These are phyloP conservation scores for Microctenopoma steveboyesi DNA, from an alignment of 2,797 vertebrate genomes.

Conservation along the genomic window DNA sequence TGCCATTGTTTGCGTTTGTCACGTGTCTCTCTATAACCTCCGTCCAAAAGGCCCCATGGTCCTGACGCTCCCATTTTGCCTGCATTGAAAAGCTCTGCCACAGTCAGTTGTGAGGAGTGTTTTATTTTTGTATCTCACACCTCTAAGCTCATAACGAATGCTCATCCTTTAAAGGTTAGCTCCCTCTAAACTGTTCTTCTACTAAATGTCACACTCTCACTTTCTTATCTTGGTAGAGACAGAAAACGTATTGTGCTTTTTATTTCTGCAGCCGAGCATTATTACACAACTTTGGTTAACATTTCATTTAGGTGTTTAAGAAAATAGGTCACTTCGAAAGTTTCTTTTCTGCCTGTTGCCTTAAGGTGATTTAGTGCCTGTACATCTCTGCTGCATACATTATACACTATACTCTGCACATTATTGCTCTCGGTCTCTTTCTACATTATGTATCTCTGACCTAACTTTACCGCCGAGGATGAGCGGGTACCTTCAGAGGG, in stretches of 20 bases:
- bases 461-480: constrained; percentile 37
- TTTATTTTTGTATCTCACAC: constrained; percentile 53
- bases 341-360: constrained; percentile 56
- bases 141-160: constrained; percentile 50
- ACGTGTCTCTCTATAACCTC: constrained; percentile 39
- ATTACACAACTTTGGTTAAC: constrained; percentile 21
- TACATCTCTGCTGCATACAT: constrained; percentile 62
- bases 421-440: constrained; percentile 30
- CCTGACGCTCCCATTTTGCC: constrained; percentile 2
- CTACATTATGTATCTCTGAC: constrained; percentile 65
- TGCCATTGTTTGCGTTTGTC: constrained; percentile 40
- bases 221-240: constrained; percentile 8
- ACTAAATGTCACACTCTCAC: constrained; percentile 66
- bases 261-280: constrained; percentile 10
- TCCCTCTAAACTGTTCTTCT: constrained; percentile 61
- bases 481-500: constrained; percentile 23
- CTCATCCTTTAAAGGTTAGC: constrained; percentile 74
- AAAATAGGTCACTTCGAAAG: constrained; percentile 63
- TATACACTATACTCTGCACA: constrained; percentile 46
- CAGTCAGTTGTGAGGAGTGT: constrained; percentile 23
- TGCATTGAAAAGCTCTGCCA: constrained; percentile 23
- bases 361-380: constrained; percentile 40
- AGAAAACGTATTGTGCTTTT: constrained; percentile 6
- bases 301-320: constrained; percentile 45
- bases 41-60: constrained; percentile 9